Conservation (phyloP, 1,140 invertebrate species). For the Trialeurodes vaporariorum region DNA sequence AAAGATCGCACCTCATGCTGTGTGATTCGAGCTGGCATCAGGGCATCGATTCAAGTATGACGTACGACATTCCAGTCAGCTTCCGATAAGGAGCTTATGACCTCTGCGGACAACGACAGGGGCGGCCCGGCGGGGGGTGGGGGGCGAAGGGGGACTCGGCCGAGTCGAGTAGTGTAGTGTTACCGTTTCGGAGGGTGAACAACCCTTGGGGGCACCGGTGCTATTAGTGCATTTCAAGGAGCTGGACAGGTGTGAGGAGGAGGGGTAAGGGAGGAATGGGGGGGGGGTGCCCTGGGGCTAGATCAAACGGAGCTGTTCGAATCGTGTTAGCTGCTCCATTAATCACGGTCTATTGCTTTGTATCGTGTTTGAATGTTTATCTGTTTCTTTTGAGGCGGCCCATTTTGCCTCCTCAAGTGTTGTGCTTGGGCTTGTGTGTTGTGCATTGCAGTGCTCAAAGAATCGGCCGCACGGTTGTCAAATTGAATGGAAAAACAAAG, state of each 20-base stretch:
- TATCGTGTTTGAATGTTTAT: background rate
- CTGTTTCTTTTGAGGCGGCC: background rate
- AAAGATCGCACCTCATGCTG: too few relatives aligned
- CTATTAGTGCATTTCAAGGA: background rate
- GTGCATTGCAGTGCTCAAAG: too few relatives aligned
- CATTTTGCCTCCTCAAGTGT: background rate
- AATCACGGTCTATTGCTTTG: background rate
- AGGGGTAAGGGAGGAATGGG: background rate
- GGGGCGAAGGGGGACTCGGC: too few relatives aligned
- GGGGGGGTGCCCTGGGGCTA: background rate
- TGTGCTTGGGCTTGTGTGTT: too few relatives aligned
- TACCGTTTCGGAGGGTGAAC: background rate
- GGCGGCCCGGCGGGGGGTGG: too few relatives aligned
- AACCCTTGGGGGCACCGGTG: background rate
- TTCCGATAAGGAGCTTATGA: background rate
- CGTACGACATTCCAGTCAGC: background rate
- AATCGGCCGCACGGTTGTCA: too few relatives aligned
- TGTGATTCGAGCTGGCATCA: too few relatives aligned
- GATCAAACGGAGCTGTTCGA: background rate
- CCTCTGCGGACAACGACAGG: background rate
- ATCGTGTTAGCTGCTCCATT: background rate
- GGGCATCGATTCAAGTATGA: background rate
- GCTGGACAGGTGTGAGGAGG: too few relatives aligned
- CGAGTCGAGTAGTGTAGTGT: too few relatives aligned
- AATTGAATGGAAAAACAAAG: too few relatives aligned